phyloP scores from a whole-genome alignment of 1,140 invertebrate species.

The Drosophila eugracilis region DNA sequence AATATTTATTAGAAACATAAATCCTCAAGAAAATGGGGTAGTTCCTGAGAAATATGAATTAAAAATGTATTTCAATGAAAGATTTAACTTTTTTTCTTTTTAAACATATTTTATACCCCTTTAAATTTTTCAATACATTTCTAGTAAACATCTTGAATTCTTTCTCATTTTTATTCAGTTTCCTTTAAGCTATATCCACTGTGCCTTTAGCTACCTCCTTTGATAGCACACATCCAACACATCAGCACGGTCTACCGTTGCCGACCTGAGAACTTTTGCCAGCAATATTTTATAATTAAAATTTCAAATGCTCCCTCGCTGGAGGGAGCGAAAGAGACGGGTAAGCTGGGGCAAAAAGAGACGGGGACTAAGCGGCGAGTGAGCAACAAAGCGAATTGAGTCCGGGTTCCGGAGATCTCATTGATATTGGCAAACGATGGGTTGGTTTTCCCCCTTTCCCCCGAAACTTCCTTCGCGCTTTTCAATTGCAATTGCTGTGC shows the following conservation, averaged over 20 bases:
- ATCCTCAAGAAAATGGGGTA: too few species aligned
- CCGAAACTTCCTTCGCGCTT: conserved; percentile 14
- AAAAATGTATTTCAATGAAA: too few species aligned
- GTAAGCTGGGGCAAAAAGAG: background rate
- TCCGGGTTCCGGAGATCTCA: conserved; percentile 42
- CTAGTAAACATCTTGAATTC: background rate
- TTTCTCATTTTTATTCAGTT: too few species aligned
- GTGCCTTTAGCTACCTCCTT: conserved; percentile 18
- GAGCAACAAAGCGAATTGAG: conserved; percentile 52
- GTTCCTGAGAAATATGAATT: too few species aligned
- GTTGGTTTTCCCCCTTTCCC: conserved; percentile 1
- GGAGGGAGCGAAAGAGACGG: conserved; percentile 1
- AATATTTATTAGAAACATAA: background rate
- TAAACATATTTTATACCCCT: too few species aligned
- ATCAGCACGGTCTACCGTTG: conserved; percentile 34
- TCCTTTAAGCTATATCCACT: conserved; percentile 6
- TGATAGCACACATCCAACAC: conserved; percentile 36
- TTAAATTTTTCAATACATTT: too few species aligned
- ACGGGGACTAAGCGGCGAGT: conserved; percentile 22
- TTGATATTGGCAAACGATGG: conserved; percentile 50
- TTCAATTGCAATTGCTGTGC: conserved; percentile 35
- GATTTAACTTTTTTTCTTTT: too few species aligned
- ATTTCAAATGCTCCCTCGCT: conserved; percentile 54
- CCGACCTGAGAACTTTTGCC: conserved; percentile 48
- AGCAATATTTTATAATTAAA: conserved; percentile 69